Conservation (phyloP, 2,888 invertebrate species). For the Tyria jacobaeae region DNA sequence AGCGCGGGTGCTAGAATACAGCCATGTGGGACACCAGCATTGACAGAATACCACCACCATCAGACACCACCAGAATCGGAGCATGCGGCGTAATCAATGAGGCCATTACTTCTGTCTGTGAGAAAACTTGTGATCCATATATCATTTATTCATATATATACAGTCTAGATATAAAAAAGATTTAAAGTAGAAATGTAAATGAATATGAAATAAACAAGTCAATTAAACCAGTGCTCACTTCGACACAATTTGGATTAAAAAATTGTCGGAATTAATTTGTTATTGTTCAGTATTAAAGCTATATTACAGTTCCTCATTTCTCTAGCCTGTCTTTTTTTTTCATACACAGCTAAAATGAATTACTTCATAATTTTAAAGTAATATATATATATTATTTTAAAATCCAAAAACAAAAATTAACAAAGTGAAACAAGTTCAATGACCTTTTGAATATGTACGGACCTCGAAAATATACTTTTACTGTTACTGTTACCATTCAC, state of each 20-base stretch:
- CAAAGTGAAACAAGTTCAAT: conserved; percentile 34
- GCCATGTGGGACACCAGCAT: too few relatives aligned
- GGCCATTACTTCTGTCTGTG: too few relatives aligned
- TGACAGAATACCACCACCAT: too few relatives aligned
- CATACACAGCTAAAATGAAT: conserved; percentile 1
- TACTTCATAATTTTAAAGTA: conserved; percentile 14
- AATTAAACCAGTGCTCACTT: not conserved
- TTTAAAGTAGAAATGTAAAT: conserved; percentile 2
- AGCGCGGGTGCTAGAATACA: too few relatives aligned
- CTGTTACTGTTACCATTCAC: conserved; percentile 41
- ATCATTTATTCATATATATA: too few relatives aligned
- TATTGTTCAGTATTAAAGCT: not conserved
- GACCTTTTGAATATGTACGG: conserved; percentile 26
- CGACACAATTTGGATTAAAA: not conserved
- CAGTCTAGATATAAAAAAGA: not conserved
- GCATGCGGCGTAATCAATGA: too few relatives aligned
- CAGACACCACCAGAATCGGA: too few relatives aligned
- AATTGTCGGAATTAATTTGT: not conserved
- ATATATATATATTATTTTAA: not conserved
- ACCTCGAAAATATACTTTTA: conserved; percentile 46
- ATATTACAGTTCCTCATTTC: conserved; percentile 4
- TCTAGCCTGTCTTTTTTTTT: not conserved
- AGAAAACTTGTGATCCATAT: too few relatives aligned
- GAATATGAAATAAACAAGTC: not conserved
- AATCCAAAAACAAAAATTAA: conserved; percentile 19